Conservation (phyloP, 2,797 vertebrate genomes). For the Ctenosaura bakeri region DNA sequence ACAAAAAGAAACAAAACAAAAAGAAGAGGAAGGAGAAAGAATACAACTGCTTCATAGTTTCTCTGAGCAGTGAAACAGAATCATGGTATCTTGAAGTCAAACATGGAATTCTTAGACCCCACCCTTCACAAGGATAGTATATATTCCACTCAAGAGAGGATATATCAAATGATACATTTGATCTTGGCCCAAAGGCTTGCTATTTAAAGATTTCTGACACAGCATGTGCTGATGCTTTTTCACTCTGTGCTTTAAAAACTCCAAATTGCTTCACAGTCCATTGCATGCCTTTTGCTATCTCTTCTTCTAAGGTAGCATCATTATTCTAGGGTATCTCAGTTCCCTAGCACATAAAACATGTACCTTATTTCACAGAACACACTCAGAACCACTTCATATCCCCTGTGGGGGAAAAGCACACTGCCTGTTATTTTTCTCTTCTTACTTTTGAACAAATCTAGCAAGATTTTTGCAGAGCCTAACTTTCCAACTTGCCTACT, state of each 20-base stretch:
- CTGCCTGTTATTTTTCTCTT: not conserved
- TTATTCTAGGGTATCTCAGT: not conserved
- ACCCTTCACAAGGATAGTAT: constrained; percentile 31
- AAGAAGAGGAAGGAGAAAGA: not conserved
- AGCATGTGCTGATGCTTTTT: constrained; percentile 36
- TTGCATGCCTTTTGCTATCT: constrained; percentile 23
- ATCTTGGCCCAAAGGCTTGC: constrained; percentile 51
- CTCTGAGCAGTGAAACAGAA: constrained; percentile 26
- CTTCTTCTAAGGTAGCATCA: not conserved
- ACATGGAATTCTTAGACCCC: not conserved
- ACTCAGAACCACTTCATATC: not conserved
- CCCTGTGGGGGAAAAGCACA: not conserved
- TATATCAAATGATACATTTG: constrained; percentile 28
- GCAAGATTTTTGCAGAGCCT: not conserved
- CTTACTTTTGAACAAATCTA: not conserved
- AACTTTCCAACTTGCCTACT: not conserved
- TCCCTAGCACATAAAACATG: not conserved
- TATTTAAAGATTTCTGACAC: constrained; percentile 57
- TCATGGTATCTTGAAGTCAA: not conserved
- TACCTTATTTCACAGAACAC: not conserved
- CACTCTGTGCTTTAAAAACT: constrained; percentile 11
- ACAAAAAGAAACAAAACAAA: not conserved
- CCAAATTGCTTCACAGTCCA: constrained; percentile 14
- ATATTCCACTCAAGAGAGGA: constrained; percentile 8
- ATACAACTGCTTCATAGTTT: constrained; percentile 41